Base-by-base conservation (phyloP, 2,113 vertebrate genomes). In the Coracopsis vasa region DNA sequence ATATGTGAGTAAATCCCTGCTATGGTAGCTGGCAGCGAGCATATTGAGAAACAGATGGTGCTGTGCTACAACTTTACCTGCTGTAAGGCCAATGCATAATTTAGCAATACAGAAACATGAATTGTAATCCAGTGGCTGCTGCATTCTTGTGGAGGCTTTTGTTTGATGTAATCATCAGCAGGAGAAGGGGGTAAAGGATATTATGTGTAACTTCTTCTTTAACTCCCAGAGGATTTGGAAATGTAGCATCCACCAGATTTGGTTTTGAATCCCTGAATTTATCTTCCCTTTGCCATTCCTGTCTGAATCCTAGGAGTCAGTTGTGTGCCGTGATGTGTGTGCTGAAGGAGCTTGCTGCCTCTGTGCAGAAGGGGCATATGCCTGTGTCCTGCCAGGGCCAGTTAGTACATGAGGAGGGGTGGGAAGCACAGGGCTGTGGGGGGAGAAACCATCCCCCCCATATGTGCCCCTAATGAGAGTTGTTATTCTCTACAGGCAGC, bases 21-120 rank as follows among this genome's bases (percentile, higher is more conserved):
- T 6, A 10, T 2, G 5, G 80, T 56, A 56, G 62, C 20, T 89
- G 95, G n/a, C 85, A 91, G 66, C 35, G 47, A 83, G 50, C 83
- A 70, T 66, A 50, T 58, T 92, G 92, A 62, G 83, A n/a, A 95
- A 85, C 97, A 97, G 97, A 96, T 92, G 92, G 92, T 92, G 92
- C 94, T 90, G 70, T 83, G 70, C 90, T 83, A 75, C 80, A 78
- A 12, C 44, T 86, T 44, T 90, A 92, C 84, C 86, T 69, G 45
- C 62, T 90, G 33, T 17, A 82, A 83, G 24, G 33, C 67, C 39
- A 48, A 4, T 7, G 67, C 42, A 37, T 78, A 70, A 35, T 86
- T 86, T n/a, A 67, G 27, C 80, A 44, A 21, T 39, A 37, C 42
- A 80, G 80, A 48, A 60, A 16, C 41, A 18, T 27, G 33, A 69